Evolutionary conservation across 2,888 invertebrate species (phyloP).

Genomic region (Cactoblastis cactorum): DNA sequence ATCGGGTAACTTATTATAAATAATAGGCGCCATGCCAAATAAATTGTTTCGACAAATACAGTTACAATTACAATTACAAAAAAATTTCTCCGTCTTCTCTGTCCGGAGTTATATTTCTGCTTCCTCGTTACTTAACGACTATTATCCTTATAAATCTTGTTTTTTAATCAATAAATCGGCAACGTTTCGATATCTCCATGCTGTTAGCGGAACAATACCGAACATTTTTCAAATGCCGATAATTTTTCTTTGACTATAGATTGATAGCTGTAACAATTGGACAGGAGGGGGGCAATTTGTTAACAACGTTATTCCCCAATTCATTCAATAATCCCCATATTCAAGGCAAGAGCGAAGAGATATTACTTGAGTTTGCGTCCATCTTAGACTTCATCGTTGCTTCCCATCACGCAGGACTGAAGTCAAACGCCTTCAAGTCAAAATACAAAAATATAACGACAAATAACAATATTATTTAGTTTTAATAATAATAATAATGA

Average conservation of each 20-base stretch:
- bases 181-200: background rate
- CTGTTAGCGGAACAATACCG: slow-evolving; percentile 5
- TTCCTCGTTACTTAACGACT: background rate
- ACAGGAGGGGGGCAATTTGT: background rate
- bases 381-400: no score
- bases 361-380: no score
- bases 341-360: no score
- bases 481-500: no score
- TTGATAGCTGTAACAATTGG: slow-evolving; percentile 5
- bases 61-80: background rate
- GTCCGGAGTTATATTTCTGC: background rate
- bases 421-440: no score
- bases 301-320: background rate
- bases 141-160: slow-evolving; percentile 2
- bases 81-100: background rate
- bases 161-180: background rate
- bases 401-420: no score
- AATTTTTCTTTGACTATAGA: slow-evolving; percentile 15
- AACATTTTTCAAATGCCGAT: slow-evolving; percentile 14
- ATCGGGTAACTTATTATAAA: background rate
- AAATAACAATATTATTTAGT: no score
- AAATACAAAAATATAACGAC: no score
- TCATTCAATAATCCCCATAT: no score
- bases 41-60: no score
- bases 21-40: background rate